Conservation (phyloP, 64 coral and sea anemone species). For the Dendrophyllia cribrosa region DNA sequence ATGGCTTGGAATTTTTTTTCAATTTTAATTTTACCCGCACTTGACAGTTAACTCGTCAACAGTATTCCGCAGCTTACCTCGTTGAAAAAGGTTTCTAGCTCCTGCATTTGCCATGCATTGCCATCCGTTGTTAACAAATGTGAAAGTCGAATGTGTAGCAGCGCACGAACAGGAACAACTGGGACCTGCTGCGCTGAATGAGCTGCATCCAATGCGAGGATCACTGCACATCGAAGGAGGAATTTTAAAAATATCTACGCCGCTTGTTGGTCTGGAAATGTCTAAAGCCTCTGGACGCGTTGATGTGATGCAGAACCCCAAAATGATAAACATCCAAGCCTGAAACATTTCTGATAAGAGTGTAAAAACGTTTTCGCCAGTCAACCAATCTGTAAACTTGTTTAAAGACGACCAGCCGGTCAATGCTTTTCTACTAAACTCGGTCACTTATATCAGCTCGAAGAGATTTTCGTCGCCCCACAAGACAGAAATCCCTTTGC, state of each 20-base stretch:
- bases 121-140: slow-evolving; percentile 1
- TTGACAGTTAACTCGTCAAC: too few species aligned
- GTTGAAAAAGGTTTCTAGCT: not conserved
- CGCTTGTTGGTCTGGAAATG: not conserved
- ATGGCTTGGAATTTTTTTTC: too few species aligned
- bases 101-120: not conserved
- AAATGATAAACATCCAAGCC: not conserved
- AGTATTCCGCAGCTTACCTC: not conserved
- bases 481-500: too few species aligned
- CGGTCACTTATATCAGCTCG: too few species aligned
- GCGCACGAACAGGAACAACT: not conserved
- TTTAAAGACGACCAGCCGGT: too few species aligned
- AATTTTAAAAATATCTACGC: not conserved
- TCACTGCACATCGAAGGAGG: not conserved
- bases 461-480: too few species aligned
- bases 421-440: too few species aligned
- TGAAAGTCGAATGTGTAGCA: not conserved
- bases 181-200: not conserved
- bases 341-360: not conserved
- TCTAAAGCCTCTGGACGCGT: not conserved
- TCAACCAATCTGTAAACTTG: not conserved
- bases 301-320: not conserved
- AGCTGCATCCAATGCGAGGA: not conserved
- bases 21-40: too few species aligned
- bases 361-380: not conserved